phyloP scores from a whole-genome alignment of 1,140 invertebrate species.

The Drosophila repleta region DNA sequence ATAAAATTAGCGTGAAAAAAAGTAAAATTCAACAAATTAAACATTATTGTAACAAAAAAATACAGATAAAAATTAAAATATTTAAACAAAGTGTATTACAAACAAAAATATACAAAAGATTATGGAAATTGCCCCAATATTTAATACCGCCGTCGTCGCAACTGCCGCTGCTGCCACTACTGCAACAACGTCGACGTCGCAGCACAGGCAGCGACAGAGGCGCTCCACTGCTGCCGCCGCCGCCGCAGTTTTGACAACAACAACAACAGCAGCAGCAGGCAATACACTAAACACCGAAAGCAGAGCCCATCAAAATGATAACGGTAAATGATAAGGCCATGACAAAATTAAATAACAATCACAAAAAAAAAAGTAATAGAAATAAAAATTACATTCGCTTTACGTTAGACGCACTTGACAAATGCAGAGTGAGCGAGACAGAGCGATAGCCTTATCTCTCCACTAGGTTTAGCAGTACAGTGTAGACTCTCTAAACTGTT shows the following conservation, averaged over 20 bases:
- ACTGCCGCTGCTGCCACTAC: constrained; percentile 51
- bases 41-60: constrained; percentile 48
- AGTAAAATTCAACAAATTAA: constrained; percentile 34
- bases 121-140: constrained; percentile 76
- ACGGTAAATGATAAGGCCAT: constrained; percentile 49
- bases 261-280: constrained; percentile 28
- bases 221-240: constrained; percentile 21
- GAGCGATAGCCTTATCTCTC: neutral
- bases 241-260: constrained; percentile 25
- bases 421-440: neutral
- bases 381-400: neutral
- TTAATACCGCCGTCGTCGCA: constrained; percentile 64
- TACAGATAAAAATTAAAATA: constrained; percentile 49
- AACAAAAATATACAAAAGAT: constrained; percentile 58
- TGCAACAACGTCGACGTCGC: constrained; percentile 43
- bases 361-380: neutral
- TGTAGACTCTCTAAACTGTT: neutral
- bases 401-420: neutral
- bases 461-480: neutral
- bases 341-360: neutral
- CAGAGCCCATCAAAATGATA: constrained; percentile 55
- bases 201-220: constrained; percentile 43
- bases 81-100: constrained; percentile 60
- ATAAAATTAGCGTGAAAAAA: constrained; percentile 43
- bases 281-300: constrained; percentile 22